phyloP scores from a whole-genome alignment of 2,797 vertebrate species.

The Hippoglossus hippoglossus region DNA sequence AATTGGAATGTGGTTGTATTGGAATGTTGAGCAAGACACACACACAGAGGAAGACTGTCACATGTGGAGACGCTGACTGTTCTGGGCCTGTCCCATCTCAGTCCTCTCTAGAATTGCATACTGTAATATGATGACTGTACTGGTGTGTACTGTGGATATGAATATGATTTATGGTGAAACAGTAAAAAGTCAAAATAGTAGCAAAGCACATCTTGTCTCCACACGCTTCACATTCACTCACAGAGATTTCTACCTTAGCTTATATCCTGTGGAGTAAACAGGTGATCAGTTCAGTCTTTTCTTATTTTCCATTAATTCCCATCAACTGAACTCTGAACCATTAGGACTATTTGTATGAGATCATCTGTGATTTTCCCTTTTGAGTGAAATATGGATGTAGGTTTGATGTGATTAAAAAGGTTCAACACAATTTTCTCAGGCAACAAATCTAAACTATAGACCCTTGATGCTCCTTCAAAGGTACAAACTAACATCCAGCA shows the following conservation, averaged over 20 bases:
- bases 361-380: background rate
- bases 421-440: background rate
- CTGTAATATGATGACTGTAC: background rate
- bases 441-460: background rate
- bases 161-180: background rate
- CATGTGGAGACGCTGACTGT: conserved; percentile 12
- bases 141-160: background rate
- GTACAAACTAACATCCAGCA: background rate
- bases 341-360: no score
- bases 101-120: background rate
- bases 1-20: conserved; percentile 59
- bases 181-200: background rate
- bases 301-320: background rate
- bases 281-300: background rate
- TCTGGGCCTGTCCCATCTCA: background rate
- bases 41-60: conserved; percentile 11
- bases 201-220: conserved; percentile 6
- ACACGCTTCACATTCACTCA: background rate
- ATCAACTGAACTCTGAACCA: background rate
- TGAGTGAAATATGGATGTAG: no score
- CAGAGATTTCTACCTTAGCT: background rate
- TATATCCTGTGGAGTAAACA: conserved; percentile 2
- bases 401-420: no score
- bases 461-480: no score
- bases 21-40: conserved; percentile 23